Base-by-base conservation (phyloP, 2,888 invertebrate species). In the Theretra japonica region DNA sequence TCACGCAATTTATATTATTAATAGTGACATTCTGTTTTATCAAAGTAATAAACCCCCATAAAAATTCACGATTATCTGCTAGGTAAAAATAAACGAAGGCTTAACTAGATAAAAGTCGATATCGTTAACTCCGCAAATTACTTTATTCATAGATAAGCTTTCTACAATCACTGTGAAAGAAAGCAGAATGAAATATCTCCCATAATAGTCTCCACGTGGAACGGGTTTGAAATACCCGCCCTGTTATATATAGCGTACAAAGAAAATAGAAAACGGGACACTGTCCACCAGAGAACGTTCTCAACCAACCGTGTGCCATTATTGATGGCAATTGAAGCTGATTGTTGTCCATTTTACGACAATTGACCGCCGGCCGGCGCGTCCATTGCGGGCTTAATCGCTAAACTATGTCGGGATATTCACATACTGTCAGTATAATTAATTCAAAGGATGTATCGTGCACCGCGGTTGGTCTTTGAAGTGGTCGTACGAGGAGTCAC, bases 281-380 rank as follows among this genome's bases (percentile, higher is more conserved):
- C 79, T 74, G 75, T 73, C 41, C 11, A 11, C 3, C 76, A 83
- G 80, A 83, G 82, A 78, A 79, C 79, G 77, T 75, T 79, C 77
- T 81, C 77, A 79, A 79, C 82, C 80, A 82, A 84, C 82, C 83
- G 87, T 87, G 87, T 88, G 83, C 84, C 72, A 82, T 90, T 91
- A 94, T 93, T 93, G 94, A 88, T 84, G 86, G 80, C 91, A 94
- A 94, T 94, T 94, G 94, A 78, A 80, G 85, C 82, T 92, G 93
- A 94, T 94, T 94, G 94, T 86, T 80, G 87, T 75, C 89, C 87
- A 93, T 91, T 94, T 92, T 87, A 86, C 85, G 84, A 82, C 94
- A 94, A 94, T 94, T 94, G 94, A 70, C 62, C 70, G 68, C 21
- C 68, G 50, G 58, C 41, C 53, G 60, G 65, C 33, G 73, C 76